Conservation (phyloP, 2,888 invertebrate species). For the Stenodema calcarata region DNA sequence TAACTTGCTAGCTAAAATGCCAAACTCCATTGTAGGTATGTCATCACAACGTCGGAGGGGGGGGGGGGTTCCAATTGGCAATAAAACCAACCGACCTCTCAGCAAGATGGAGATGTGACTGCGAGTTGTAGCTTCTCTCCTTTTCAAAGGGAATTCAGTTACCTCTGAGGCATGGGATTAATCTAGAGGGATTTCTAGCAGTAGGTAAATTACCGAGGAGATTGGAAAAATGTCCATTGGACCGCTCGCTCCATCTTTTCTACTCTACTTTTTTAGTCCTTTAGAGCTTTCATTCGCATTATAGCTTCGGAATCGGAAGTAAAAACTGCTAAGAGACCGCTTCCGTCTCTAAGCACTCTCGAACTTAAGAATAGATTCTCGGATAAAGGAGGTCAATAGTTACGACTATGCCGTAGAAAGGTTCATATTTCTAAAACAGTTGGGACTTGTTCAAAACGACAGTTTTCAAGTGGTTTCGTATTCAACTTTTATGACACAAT, state of each 20-base stretch:
- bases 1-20: too few relatives aligned
- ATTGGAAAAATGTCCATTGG: neutral
- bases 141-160: neutral
- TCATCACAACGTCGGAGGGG: too few relatives aligned
- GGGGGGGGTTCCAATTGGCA: too few relatives aligned
- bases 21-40: too few relatives aligned
- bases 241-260: neutral
- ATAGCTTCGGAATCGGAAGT: neutral
- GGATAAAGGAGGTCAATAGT: neutral
- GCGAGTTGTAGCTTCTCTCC: neutral
- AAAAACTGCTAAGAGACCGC: neutral
- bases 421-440: neutral
- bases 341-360: neutral
- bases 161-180: neutral
- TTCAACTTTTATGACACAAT: too few relatives aligned
- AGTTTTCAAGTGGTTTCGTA: too few relatives aligned
- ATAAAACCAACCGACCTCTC: neutral
- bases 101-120: neutral
- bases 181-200: neutral
- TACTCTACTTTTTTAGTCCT: neutral
- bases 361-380: neutral
- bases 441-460: neutral
- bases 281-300: neutral
- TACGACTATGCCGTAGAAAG: neutral
- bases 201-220: neutral